Percentiles rank a stretch among this genome's conserved stretches.
These are phyloP conservation scores for Pagrus major DNA, from an alignment of 2,113 vertebrate species.

Conservation along the genomic window DNA sequence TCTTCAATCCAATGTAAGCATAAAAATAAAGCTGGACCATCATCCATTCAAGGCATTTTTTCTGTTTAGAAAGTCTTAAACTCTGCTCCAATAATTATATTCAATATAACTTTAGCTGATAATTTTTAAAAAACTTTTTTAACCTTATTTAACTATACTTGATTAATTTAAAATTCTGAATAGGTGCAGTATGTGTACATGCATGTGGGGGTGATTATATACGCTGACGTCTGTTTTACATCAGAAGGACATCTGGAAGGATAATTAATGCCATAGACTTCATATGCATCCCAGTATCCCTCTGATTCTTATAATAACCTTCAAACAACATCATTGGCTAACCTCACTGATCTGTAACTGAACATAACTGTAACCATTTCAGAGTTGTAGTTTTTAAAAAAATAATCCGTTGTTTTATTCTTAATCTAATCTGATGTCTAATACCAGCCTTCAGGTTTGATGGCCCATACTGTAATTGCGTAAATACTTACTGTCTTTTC, in stretches of 20 bases:
- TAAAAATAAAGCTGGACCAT: neutral
- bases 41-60: too few species aligned
- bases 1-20: neutral
- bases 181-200: neutral
- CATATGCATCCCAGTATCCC: neutral
- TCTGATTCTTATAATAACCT: neutral
- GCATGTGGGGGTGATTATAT: neutral
- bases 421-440: neutral
- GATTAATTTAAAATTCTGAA: neutral
- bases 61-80: neutral
- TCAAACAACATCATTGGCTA: neutral
- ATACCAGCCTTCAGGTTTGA: neutral
- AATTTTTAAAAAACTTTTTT: too few species aligned
- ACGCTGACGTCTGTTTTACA: constrained; percentile 1
- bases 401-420: too few species aligned
- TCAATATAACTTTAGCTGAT: neutral
- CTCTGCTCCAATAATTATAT: neutral
- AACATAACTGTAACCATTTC: neutral
- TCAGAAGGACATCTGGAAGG: constrained; percentile 12
- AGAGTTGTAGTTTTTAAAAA: too few species aligned
- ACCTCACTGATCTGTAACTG: neutral
- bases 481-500: neutral
- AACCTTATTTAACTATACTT: neutral
- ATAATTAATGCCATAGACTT: constrained; percentile 15
- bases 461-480: neutral